phyloP scores from a whole-genome alignment of 2,113 vertebrate species.

The Anarrhichthys ocellatus region DNA sequence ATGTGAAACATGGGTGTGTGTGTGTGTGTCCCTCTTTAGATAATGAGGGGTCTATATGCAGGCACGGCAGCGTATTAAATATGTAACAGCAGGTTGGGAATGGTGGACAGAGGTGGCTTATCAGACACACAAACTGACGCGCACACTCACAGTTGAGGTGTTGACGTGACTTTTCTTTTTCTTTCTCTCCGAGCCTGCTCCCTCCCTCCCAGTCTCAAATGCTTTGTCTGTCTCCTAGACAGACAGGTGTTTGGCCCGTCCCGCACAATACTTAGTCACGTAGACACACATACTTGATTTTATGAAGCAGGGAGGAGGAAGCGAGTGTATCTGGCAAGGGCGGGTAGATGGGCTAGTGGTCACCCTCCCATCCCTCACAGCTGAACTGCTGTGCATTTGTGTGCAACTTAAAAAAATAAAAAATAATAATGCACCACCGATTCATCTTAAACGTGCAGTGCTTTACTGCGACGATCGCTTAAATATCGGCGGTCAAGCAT shows the following conservation, averaged over 20 bases:
- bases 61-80: slow-evolving; percentile 77
- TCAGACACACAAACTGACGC: slow-evolving; percentile 50
- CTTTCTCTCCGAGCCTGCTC: not conserved
- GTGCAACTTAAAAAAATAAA: not conserved
- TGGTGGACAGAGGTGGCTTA: slow-evolving; percentile 72
- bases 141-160: slow-evolving; percentile 18
- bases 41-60: slow-evolving; percentile 83
- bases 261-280: slow-evolving; percentile 34
- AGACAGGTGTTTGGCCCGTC: slow-evolving; percentile 45
- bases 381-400: not conserved
- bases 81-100: slow-evolving; percentile 74
- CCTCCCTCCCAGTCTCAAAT: not conserved
- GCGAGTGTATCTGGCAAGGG: not conserved
- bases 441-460: not conserved
- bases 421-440: not conserved
- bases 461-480: not conserved
- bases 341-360: not conserved
- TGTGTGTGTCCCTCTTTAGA: slow-evolving; percentile 47
- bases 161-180: not conserved
- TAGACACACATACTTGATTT: slow-evolving; percentile 47
- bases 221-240: slow-evolving; percentile 37
- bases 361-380: slow-evolving; percentile 41
- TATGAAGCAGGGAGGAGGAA: slow-evolving; percentile 59
- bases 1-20: slow-evolving; percentile 52
- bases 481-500: not conserved